Evolutionary conservation across 2,888 invertebrate genomes (phyloP), one percentile per base, ranked within the genome.

Genomic region (Sympetrum striolatum): DNA sequence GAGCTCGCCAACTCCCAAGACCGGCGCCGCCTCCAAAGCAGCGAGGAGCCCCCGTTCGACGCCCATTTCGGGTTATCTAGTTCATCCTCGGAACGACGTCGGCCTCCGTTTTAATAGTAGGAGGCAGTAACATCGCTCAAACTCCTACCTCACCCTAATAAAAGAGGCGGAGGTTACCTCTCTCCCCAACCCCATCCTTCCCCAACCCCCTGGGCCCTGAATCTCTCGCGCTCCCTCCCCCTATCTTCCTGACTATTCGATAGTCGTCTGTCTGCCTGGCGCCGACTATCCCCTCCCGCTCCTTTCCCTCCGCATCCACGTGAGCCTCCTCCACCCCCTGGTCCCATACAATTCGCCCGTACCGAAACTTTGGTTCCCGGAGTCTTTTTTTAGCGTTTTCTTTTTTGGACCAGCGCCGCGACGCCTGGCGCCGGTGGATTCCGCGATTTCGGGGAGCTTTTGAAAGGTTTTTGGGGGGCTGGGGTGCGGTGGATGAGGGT

Each of bases 391-490:
- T 86, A 86, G 37, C 60, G 37, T 60, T 48, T 86, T 64, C 35
- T 86, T 86, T 86, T 86, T 86, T 86, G 86, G 86, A 60, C 58
- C 58, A 86, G 86, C 86, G 86, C 86, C 86, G 86, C 86, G 86
- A 86, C 86, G 86, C 86, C 86, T 86, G 86, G 86, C 86, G 86
- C 86, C 86, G 86, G 86, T 86, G 86, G 86, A 86, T 86, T 86
- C 58, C 86, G 60, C 86, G 86, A 86, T 86, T 39, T 48, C 22
- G n/a, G 53, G 80, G 80, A 37, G 80, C 35, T 35, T 44, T 14
- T 37, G 86, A 60, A 35, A 58, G 37, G 60, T 37, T 44, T 82
- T 53, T 31, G 58, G 22, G 6, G 22, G 3, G 35, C 5, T 14
- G 25, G 82, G 31, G 31, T 10, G 48, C 81, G 48, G 37, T n/a